Evolutionary conservation across 92 coral and sea anemone species (phyloP), one percentile per base, ranked within the genome.

Genomic region (Zoanthus gigantus): DNA sequence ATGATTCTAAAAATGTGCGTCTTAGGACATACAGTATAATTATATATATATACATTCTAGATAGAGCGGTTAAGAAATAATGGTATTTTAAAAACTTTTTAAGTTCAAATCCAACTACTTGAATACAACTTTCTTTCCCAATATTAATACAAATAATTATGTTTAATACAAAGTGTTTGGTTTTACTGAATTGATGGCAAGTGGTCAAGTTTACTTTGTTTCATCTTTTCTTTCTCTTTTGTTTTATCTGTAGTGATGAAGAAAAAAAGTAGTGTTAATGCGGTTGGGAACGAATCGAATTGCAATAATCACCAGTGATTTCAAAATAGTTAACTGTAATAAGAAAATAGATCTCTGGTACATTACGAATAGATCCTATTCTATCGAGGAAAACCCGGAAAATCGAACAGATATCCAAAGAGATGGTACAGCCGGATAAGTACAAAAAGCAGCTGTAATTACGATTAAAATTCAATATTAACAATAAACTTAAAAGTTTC

Each of bases 141-240:
- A 53, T 8, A 31, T 9, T 23, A 28, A 77, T 54, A 54, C 29
- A 12, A 30, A 10, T 23, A 12, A 42, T 77, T 29, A 23, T 34
- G 31, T 31, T 16, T 29, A 53, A 30, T 50, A 76, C 37, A 29
- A 52, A 30, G 45, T 6, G 50, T 32, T 14, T 4, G 28, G 74
- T 48, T 81, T 81, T 58, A 81, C 85, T 92, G 91, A 69, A 96
- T 96, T 45, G 98, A 96, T 18, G 98, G 98, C 69, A 96, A 78
- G 77, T 96, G 98, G 60, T 94, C 98, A 68, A 94, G 92, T 83
- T 94, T 96, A 88, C 96, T 95, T 63, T 71, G 93, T 67, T 94
- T 96, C 90, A 91, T 54, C 83, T 96, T 96, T 71, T 91, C 94
- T 69, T 94, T 96, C 82, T 90, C 95, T 65, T 93, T 86, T 10